Conservation (phyloP, 2,797 vertebrate species). For the Carduelis carduelis region DNA sequence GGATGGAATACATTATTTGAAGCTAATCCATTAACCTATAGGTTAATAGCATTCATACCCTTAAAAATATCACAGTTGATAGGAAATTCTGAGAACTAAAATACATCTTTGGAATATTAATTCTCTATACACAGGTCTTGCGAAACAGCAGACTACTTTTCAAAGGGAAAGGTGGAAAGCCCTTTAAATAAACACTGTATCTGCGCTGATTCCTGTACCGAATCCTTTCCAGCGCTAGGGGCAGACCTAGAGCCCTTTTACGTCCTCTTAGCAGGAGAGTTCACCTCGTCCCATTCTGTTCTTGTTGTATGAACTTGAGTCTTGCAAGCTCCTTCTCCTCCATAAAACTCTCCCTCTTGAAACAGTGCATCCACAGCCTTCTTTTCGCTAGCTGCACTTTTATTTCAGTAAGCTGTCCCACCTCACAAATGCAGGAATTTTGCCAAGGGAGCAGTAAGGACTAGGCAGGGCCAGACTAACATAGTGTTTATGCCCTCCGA, state of each 20-base stretch:
- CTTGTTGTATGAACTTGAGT: rapidly evolving
- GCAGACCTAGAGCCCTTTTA: background rate
- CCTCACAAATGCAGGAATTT: background rate
- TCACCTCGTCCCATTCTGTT: background rate
- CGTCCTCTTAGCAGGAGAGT: background rate
- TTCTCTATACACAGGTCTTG: background rate
- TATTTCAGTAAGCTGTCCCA: background rate
- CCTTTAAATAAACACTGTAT: background rate
- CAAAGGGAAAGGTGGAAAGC: background rate
- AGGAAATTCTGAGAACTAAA: background rate
- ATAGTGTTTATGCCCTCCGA: rapidly evolving
- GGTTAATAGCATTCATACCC: background rate
- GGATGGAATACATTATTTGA: background rate
- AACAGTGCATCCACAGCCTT: background rate
- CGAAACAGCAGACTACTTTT: background rate
- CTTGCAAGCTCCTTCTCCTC: background rate
- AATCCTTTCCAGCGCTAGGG: background rate
- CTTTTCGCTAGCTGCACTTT: background rate
- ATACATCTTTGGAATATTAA: background rate
- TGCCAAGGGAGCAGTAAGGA: background rate
- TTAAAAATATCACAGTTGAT: background rate
- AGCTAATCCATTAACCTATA: background rate
- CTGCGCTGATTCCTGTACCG: background rate
- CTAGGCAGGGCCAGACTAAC: background rate
- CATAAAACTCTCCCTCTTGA: background rate